Evolutionary conservation across 1,140 invertebrate genomes (phyloP).

Genomic region (Drosophila burlai): DNA sequence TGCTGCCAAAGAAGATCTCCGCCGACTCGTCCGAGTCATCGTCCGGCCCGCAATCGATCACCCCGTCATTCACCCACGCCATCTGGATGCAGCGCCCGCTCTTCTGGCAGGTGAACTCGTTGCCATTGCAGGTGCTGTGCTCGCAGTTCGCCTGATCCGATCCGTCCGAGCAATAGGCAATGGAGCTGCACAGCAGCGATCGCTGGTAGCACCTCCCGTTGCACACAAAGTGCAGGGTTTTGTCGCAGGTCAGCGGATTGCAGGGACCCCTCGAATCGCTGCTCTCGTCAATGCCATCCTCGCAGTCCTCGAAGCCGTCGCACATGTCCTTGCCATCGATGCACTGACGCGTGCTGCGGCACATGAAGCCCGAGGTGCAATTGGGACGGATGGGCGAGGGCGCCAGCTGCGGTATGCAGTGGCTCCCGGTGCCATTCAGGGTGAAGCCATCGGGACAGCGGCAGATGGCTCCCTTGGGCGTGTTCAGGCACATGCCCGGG

Average conservation of each 20-base stretch:
- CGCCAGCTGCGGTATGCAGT: conserved; percentile 70
- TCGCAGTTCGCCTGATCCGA: conserved; percentile 87
- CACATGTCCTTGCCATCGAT: conserved; percentile 88
- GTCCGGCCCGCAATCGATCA: conserved; percentile 88
- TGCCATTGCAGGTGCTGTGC: conserved; percentile 87
- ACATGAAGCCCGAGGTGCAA: conserved; percentile 70
- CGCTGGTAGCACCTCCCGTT: conserved; percentile 88
- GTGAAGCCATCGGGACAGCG: conserved; percentile 77
- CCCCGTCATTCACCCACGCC: conserved; percentile 90
- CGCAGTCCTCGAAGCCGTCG: conserved; percentile 93
- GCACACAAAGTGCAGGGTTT: conserved; percentile 85
- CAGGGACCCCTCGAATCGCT: conserved; percentile 85
- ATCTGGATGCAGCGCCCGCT: conserved; percentile 89
- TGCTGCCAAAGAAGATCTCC: conserved; percentile 87
- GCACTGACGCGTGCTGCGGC: conserved; percentile 82
- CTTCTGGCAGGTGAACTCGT: conserved; percentile 87
- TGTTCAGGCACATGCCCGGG: conserved; percentile 79
- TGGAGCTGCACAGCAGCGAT: conserved; percentile 89
- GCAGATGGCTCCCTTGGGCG: conserved; percentile 79
- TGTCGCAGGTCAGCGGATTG: conserved; percentile 63
- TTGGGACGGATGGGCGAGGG: conserved; percentile 46
- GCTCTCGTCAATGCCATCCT: conserved; percentile 93
- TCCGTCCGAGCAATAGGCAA: conserved; percentile 89
- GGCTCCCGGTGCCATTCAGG: conserved; percentile 74
- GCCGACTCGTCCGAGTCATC: conserved; percentile 74